phyloP scores from a whole-genome alignment of 2,113 vertebrate species.

The zebrafish (Danio rerio) region DNA sequence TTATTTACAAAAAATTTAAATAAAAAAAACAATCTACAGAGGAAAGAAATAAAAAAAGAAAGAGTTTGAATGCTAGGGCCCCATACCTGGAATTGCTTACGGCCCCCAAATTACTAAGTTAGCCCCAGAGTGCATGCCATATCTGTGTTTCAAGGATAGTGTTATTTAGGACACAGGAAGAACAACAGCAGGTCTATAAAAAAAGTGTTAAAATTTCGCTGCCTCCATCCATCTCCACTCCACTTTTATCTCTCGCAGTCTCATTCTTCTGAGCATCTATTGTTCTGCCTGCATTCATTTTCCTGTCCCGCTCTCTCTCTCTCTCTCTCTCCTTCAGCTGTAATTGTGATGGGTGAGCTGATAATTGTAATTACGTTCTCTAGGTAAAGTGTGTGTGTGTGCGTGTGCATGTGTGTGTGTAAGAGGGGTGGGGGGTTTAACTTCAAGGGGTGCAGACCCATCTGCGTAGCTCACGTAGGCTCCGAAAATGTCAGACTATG shows the following conservation, averaged over 20 bases:
- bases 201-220: neutral
- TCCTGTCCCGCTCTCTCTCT: neutral
- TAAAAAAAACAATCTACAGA: too few species aligned
- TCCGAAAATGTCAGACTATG: conserved; percentile 31
- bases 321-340: neutral
- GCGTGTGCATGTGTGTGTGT: neutral
- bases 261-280: neutral
- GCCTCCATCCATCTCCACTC: neutral
- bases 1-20: too few species aligned
- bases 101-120: too few species aligned
- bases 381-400: neutral
- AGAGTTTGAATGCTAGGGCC: too few species aligned
- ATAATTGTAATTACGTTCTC: conserved; percentile 45
- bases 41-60: too few species aligned
- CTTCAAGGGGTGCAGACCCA: conserved; percentile 27
- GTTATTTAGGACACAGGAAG: neutral
- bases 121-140: too few species aligned
- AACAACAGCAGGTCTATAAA: neutral
- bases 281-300: conserved; percentile 25
- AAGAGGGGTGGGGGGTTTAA: conserved; percentile 3
- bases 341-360: conserved; percentile 40
- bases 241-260: neutral
- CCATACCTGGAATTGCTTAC: too few species aligned
- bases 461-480: conserved; percentile 14
- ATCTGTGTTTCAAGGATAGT: neutral